Evolutionary conservation across 2,888 invertebrate genomes (phyloP).

Genomic region (Exephanes ischioxanthus): DNA sequence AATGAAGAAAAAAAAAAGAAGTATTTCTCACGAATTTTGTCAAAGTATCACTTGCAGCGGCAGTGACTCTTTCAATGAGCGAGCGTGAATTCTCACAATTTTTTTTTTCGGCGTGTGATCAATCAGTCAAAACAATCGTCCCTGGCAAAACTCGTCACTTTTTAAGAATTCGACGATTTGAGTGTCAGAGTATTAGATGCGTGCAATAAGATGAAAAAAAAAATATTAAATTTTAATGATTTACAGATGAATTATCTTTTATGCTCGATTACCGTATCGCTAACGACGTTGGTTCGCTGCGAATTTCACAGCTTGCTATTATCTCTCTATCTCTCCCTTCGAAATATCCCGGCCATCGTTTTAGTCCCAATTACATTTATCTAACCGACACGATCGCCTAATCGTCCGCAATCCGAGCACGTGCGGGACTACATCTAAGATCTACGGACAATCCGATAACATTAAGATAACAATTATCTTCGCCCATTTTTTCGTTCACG

Average conservation of each 20-base stretch:
- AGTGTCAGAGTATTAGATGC: slow-evolving; percentile 54
- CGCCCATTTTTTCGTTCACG: slow-evolving; percentile 43
- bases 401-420: slow-evolving; percentile 35
- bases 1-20: not conserved
- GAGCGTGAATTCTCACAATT: slow-evolving; percentile 1
- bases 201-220: slow-evolving; percentile 59
- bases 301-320: slow-evolving; percentile 54
- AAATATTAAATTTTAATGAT: slow-evolving; percentile 41
- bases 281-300: slow-evolving; percentile 30
- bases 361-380: slow-evolving; percentile 52
- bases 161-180: slow-evolving; percentile 23
- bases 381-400: slow-evolving; percentile 56
- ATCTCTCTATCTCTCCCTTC: slow-evolving; percentile 21
- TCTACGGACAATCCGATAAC: slow-evolving; percentile 58
- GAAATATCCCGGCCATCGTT: slow-evolving; percentile 15
- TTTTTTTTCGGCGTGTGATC: slow-evolving; percentile 15
- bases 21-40: slow-evolving; percentile 38
- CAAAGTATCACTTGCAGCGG: slow-evolving; percentile 46
- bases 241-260: slow-evolving; percentile 47
- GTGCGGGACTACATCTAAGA: slow-evolving; percentile 56
- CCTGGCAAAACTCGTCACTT: slow-evolving; percentile 25
- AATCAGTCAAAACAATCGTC: slow-evolving; percentile 34
- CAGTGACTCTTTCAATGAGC: not conserved
- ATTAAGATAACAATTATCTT: slow-evolving; percentile 8
- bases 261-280: slow-evolving; percentile 48